phyloP scores from a whole-genome alignment of 2,797 vertebrate genomes.

The Hephaestus fuliginosus region DNA sequence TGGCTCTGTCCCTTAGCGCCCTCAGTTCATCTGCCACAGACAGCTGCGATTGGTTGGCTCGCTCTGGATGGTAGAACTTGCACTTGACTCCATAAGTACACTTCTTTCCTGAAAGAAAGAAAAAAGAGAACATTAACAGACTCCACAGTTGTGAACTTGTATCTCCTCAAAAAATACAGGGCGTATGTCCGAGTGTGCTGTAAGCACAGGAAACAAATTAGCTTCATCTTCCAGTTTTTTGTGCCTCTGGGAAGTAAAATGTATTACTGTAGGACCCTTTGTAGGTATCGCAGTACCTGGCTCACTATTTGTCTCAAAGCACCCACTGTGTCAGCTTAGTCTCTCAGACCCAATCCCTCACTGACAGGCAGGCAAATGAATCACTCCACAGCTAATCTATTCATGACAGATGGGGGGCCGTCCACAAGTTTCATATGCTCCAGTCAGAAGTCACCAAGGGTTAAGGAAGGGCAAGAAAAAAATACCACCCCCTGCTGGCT shows the following conservation, averaged over 20 bases:
- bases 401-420: background rate
- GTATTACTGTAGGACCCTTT: background rate
- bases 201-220: slow-evolving; percentile 17
- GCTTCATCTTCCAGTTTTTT: slow-evolving; percentile 16
- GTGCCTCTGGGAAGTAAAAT: background rate
- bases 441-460: background rate
- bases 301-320: background rate
- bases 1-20: slow-evolving; percentile 82
- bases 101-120: slow-evolving; percentile 87
- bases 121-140: slow-evolving; percentile 1
- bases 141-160: slow-evolving; percentile 7
- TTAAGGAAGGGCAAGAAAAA: background rate
- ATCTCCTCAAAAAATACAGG: slow-evolving; percentile 5
- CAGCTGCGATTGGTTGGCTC: slow-evolving; percentile 85
- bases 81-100: slow-evolving; percentile 94
- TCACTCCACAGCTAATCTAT: background rate
- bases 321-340: background rate
- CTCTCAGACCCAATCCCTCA: background rate
- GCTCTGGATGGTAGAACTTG: slow-evolving; percentile 92
- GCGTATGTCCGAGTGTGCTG: slow-evolving; percentile 4
- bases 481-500: background rate
- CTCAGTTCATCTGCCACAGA: slow-evolving; percentile 92
- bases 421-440: background rate
- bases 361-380: background rate
- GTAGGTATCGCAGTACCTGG: slow-evolving; percentile 11